Base-by-base conservation (phyloP, 2,888 invertebrate species). In the Hirtodrosophila trivittata region DNA sequence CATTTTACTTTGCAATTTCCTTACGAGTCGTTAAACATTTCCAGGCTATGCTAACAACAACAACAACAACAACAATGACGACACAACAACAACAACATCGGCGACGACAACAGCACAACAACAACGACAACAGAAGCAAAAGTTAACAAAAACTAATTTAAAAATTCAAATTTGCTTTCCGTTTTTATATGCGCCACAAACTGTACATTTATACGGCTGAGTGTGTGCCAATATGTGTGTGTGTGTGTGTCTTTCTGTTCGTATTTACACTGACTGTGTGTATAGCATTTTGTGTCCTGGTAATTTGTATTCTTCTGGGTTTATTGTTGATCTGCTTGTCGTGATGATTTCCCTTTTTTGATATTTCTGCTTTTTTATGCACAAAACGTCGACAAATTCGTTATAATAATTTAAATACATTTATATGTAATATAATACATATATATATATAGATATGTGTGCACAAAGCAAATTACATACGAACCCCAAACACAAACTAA, bases 141-240 rank as follows among this genome's bases (percentile, higher is more conserved):
- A 89, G 88, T 88, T 89, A 88, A 87, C 89, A 67, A 90, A 90
- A 90, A 90, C 90, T 90, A 90, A 90, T 90, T 90, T 90, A 89
- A 90, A 90, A 90, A 90, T 90, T 90, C 89, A 89, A 89, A 89
- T 90, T 88, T 89, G 69, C 81, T 85, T 88, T 84, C 78, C 75
- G 74, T 71, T 72, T 82, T 77, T 77, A 82, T 82, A 82, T 86
- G 81, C 86, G 65, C 64, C 77, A 75, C 80, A 80, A 80, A 82
- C 80, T 86, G 81, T 84, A 74, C 75, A 75, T 82, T 86, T 84
- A 86, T 82, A 76, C 75, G 82, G 73, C 59, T 65, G 33, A 28
- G 28, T 56, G 66, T 67, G 46, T 47, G 26, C 39, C 57, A 41
- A 4, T 56, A 26, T 58, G 39, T 70, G 25, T 57, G 26, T 43